Evolutionary conservation across 2,797 vertebrate species (phyloP).

Genomic region (Paratrypauchen microcephalus): DNA sequence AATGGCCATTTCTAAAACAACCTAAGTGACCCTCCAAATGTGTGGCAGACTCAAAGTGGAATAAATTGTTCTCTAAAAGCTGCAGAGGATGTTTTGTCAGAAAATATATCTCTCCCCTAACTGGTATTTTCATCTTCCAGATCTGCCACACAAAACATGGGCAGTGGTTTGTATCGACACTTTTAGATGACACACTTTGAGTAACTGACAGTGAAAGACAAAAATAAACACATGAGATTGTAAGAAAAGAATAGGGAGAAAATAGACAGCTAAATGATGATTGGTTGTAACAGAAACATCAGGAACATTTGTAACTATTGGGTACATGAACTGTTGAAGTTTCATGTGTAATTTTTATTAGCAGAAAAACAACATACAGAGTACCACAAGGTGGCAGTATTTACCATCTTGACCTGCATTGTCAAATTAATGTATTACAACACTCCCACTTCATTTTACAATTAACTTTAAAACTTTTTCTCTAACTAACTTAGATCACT

Average conservation of each 20-base stretch:
- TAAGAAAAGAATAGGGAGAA: neutral
- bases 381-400: too few species aligned
- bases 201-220: neutral
- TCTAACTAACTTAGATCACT: too few species aligned
- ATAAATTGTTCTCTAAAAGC: slow-evolving; percentile 75
- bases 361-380: too few species aligned
- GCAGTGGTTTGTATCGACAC: slow-evolving; percentile 43
- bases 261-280: neutral
- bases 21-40: slow-evolving; percentile 67
- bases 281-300: neutral
- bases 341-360: too few species aligned
- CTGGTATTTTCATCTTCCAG: slow-evolving; percentile 61
- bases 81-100: slow-evolving; percentile 59
- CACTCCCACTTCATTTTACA: too few species aligned
- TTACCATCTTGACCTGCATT: too few species aligned
- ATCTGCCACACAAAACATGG: slow-evolving; percentile 52
- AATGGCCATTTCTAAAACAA: slow-evolving; percentile 68
- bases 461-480: too few species aligned
- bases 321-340: neutral
- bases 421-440: too few species aligned
- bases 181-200: slow-evolving; percentile 52
- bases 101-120: slow-evolving; percentile 38
- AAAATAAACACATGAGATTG: too few species aligned
- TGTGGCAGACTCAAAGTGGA: slow-evolving; percentile 65
- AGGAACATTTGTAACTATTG: neutral